Percentiles rank a stretch among this genome's conserved stretches.
Conservation (phyloP, 92 coral and sea anemone species). For the Paragorgia papillata region DNA sequence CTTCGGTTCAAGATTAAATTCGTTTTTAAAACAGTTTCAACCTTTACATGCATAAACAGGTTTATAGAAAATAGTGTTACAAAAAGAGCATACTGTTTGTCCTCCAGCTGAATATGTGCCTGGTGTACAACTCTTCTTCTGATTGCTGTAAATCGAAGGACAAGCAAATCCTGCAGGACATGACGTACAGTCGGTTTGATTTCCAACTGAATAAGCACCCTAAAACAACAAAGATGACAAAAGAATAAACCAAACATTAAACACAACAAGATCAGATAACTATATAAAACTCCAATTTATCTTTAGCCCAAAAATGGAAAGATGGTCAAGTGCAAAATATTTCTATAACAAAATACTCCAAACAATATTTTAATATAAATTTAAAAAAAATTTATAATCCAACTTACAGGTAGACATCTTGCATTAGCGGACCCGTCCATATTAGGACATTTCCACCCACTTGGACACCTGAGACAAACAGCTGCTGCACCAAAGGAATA, state of each 20-base stretch:
- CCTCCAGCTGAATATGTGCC: conserved; percentile 86
- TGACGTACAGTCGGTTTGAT: conserved; percentile 66
- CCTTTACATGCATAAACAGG: too few relatives aligned
- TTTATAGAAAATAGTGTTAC: neutral
- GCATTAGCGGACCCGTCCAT: conserved; percentile 85
- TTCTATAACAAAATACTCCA: too few relatives aligned
- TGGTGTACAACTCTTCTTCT: conserved; percentile 66
- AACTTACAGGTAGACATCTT: conserved; percentile 84
- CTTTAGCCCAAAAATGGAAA: too few relatives aligned
- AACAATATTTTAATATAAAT: too few relatives aligned
- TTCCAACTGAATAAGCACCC: conserved; percentile 87
- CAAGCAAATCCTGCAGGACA: conserved; percentile 88
- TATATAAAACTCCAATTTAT: neutral
- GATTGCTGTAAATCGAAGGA: conserved; percentile 66
- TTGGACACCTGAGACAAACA: conserved; percentile 75
- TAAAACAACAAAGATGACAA: conserved; percentile 13
- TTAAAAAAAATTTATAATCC: neutral
- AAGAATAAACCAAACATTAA: neutral
- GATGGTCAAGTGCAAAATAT: too few relatives aligned
- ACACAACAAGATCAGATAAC: too few relatives aligned
- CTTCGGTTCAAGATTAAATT: too few relatives aligned
- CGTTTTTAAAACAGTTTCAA: too few relatives aligned
- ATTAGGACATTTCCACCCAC: conserved; percentile 83
- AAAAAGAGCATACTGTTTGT: conserved; percentile 72
- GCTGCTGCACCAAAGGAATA: conserved; percentile 77